Evolutionary conservation across 2,113 vertebrate species (phyloP).

Genomic region (Microtus ochrogaster): DNA sequence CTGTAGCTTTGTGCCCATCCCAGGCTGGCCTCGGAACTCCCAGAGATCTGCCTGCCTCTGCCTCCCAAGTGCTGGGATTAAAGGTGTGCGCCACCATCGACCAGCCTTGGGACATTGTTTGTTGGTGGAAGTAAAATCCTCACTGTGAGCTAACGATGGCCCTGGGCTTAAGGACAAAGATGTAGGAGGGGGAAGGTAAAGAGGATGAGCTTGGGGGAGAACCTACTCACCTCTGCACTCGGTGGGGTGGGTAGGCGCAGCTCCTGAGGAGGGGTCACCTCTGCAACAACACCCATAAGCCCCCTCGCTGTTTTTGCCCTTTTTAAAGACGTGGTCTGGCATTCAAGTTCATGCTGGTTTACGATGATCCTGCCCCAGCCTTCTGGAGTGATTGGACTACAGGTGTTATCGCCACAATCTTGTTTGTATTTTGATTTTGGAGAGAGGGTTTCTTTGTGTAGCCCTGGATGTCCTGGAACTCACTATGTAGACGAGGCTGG

Average conservation of each 20-base stretch:
- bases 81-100: no score
- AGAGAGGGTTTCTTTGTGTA: not conserved
- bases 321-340: not conserved
- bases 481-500: not conserved
- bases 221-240: constrained; percentile 75
- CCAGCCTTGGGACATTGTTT: not conserved
- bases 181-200: not conserved
- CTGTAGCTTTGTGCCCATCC: no score
- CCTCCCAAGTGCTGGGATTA: no score
- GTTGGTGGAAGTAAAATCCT: not conserved
- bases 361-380: not conserved
- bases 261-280: constrained; percentile 62
- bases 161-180: not conserved
- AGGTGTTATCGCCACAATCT: not conserved
- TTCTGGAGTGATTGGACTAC: not conserved
- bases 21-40: no score
- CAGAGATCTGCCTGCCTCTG: no score
- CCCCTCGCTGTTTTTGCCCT: not conserved
- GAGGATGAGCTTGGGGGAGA: not conserved
- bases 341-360: not conserved
- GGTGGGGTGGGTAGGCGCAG: constrained; percentile 67
- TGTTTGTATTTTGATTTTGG: not conserved
- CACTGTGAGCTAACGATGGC: not conserved
- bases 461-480: not conserved
- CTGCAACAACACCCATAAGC: constrained; percentile 61